These are phyloP conservation scores for Nasalis larvatus DNA, from an alignment of 2,113 vertebrate species.

Conservation along the genomic window DNA sequence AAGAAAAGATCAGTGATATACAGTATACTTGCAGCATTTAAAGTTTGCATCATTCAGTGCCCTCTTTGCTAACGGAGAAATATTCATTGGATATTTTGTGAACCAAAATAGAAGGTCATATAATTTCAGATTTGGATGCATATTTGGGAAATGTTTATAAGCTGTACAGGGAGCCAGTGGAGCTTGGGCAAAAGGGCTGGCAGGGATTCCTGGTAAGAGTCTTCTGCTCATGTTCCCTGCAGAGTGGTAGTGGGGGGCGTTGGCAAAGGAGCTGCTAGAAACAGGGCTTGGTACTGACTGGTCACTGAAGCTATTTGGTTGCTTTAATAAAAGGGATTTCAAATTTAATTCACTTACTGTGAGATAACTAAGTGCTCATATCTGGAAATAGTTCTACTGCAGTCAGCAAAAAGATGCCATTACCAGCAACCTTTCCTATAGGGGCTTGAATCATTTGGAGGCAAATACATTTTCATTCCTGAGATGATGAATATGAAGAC, in stretches of 20 bases:
- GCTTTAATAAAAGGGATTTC: constrained; percentile 1
- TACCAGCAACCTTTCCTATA: constrained; percentile 35
- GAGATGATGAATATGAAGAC: constrained; percentile 1
- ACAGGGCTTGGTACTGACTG: neutral
- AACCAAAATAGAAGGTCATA: neutral
- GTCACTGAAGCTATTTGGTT: neutral
- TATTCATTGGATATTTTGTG: neutral
- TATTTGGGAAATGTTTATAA: neutral
- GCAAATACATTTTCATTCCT: constrained; percentile 21
- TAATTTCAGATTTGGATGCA: neutral
- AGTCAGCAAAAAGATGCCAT: constrained; percentile 59
- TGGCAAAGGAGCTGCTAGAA: neutral
- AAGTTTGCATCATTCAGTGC: neutral
- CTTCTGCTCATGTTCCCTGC: neutral
- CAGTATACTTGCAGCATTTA: neutral
- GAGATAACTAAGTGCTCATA: constrained; percentile 37
- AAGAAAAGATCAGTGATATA: neutral
- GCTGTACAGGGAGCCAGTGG: neutral
- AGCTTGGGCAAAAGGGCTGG: neutral
- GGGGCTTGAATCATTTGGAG: constrained; percentile 4
- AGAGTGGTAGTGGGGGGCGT: rapidly evolving
- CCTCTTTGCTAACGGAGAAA: neutral
- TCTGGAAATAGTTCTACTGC: neutral
- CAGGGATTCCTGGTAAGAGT: neutral
- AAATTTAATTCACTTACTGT: constrained; percentile 58